Evolutionary conservation across 2,888 invertebrate species (phyloP).

Genomic region (Eupelmus urozonus): DNA sequence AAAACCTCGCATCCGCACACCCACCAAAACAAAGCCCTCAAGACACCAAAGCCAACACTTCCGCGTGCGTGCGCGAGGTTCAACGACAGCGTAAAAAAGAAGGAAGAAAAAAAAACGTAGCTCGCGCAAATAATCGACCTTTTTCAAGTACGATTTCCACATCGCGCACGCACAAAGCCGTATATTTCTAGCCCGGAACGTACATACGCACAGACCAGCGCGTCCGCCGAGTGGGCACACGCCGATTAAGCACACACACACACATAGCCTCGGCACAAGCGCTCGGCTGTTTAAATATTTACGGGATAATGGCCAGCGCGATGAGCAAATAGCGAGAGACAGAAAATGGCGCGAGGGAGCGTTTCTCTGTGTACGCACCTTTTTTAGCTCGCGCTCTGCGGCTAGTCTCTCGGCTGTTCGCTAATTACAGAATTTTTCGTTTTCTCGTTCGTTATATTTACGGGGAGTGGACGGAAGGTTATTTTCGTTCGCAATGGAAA

Average conservation of each 20-base stretch:
- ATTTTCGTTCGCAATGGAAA: no score
- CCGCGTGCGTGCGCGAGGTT: no score
- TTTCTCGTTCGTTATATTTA: neutral
- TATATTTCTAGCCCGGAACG: neutral
- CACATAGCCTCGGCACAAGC: neutral
- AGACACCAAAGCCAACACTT: no score
- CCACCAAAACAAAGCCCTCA: no score
- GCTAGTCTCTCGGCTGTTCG: neutral
- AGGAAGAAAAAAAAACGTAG: neutral
- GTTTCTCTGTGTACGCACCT: neutral
- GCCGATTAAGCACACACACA: neutral
- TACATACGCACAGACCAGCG: neutral
- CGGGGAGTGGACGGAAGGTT: no score
- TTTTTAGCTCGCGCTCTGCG: neutral
- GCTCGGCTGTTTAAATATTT: conserved; percentile 50
- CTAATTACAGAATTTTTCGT: neutral
- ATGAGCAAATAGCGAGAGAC: conserved; percentile 14
- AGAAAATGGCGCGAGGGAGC: neutral
- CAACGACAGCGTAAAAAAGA: neutral
- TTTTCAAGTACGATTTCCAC: conserved; percentile 23
- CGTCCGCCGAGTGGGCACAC: neutral
- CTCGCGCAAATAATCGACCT: conserved; percentile 21
- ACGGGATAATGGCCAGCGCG: conserved; percentile 44
- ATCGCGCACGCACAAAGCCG: no score
- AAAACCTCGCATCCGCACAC: no score